These are phyloP conservation scores for Lycaon pictus DNA, from an alignment of 2,113 vertebrate species.

Conservation along the genomic window DNA sequence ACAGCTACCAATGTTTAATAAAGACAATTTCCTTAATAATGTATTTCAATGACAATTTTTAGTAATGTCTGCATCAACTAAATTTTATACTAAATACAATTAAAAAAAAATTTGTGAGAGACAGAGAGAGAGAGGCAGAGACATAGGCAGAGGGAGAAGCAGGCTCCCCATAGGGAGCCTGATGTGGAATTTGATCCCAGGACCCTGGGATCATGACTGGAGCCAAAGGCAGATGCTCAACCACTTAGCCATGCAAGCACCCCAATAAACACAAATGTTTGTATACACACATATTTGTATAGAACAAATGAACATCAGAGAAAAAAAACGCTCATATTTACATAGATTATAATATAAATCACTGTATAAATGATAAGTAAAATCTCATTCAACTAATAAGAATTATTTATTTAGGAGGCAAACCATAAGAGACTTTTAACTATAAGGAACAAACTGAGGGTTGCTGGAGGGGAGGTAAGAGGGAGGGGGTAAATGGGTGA, in stretches of 20 bases:
- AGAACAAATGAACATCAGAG: conserved; percentile 8
- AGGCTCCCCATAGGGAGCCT: too few species aligned
- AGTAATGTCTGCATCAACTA: conserved; percentile 21
- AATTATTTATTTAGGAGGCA: background rate
- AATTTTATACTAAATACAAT: background rate
- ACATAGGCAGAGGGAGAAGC: too few species aligned
- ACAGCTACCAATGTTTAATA: conserved; percentile 20
- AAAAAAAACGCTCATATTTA: background rate
- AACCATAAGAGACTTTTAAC: too few species aligned
- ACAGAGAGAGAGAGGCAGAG: too few species aligned
- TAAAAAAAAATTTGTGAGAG: too few species aligned
- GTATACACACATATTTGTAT: background rate
- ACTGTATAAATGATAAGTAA: conserved; percentile 24
- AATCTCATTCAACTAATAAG: background rate
- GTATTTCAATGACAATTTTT: conserved; percentile 54
- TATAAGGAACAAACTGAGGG: too few species aligned
- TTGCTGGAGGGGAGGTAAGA: too few species aligned
- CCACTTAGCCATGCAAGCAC: too few species aligned
- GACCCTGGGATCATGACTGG: too few species aligned
- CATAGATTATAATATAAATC: background rate
- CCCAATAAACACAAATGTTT: background rate
- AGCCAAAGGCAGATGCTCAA: too few species aligned
- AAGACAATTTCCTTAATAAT: conserved; percentile 38
- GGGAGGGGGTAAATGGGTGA: too few species aligned
- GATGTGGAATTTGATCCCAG: too few species aligned